A percentile compares a stretch with the other conserved stretches of the same genome.
Evolutionary conservation across 2,797 vertebrate genomes (phyloP).

Genomic region (Sebastes miniatus): DNA sequence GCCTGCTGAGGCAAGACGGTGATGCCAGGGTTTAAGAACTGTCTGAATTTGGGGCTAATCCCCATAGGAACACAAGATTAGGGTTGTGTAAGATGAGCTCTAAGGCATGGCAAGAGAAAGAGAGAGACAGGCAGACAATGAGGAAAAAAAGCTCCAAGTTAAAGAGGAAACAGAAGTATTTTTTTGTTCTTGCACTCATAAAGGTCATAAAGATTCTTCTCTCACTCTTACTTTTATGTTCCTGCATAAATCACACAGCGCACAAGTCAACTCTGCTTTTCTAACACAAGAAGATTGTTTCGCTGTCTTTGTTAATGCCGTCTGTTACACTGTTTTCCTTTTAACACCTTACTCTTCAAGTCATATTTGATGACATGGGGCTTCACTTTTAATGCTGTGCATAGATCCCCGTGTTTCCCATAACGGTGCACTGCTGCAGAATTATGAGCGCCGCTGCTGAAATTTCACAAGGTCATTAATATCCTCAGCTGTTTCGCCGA

Average conservation of each 20-base stretch:
- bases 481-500: too few species aligned
- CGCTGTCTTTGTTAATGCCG: not conserved
- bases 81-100: slow-evolving; percentile 47
- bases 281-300: not conserved
- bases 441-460: not conserved
- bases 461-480: not conserved
- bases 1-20: slow-evolving; percentile 44
- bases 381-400: not conserved
- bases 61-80: slow-evolving; percentile 66
- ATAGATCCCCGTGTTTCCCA: not conserved
- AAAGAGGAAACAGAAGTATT: slow-evolving; percentile 31
- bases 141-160: slow-evolving; percentile 31
- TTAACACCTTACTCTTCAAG: not conserved
- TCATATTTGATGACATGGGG: not conserved
- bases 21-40: slow-evolving; percentile 56
- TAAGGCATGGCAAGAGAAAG: slow-evolving; percentile 7
- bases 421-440: not conserved
- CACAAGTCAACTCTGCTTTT: slow-evolving; percentile 1
- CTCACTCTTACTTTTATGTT: not conserved
- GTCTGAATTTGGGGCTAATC: slow-evolving; percentile 66
- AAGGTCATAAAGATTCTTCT: slow-evolving; percentile 30
- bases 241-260: slow-evolving; percentile 19
- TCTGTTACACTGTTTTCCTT: not conserved
- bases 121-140: not conserved
- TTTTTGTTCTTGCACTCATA: slow-evolving; percentile 49